Evolutionary conservation across 2,888 invertebrate species (phyloP).

Genomic region (Bombyx huttoni): DNA sequence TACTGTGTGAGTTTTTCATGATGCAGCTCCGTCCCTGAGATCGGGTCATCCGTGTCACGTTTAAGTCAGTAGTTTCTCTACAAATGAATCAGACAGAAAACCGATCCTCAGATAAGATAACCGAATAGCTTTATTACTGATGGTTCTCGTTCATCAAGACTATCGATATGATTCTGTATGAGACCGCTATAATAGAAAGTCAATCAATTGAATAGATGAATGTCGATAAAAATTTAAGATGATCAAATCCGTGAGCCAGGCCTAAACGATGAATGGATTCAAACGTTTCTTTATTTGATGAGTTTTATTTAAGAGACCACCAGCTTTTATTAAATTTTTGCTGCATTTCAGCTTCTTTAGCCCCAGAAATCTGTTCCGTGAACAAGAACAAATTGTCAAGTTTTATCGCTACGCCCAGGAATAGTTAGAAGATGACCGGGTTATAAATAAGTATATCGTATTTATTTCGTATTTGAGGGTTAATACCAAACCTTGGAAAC

Average conservation of each 20-base stretch:
- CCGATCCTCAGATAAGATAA: slow-evolving; percentile 46
- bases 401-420: too few relatives aligned
- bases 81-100: slow-evolving; percentile 27
- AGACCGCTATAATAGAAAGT: slow-evolving; percentile 61
- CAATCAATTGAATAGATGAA: slow-evolving; percentile 44
- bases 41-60: slow-evolving; percentile 50
- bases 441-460: too few relatives aligned
- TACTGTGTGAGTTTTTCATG: slow-evolving; percentile 49
- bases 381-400: too few relatives aligned
- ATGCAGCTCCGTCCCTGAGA: slow-evolving; percentile 19
- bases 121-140: slow-evolving; percentile 52
- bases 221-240: slow-evolving; percentile 22
- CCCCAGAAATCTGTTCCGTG: too few relatives aligned
- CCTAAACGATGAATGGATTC: background rate
- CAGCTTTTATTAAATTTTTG: background rate
- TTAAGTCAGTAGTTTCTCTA: slow-evolving; percentile 39
- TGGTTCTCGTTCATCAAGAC: slow-evolving; percentile 37
- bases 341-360: too few relatives aligned
- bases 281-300: background rate
- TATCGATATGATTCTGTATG: slow-evolving; percentile 47
- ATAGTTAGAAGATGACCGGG: too few relatives aligned
- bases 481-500: too few relatives aligned
- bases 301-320: background rate
- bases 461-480: too few relatives aligned
- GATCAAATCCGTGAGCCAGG: background rate